These are phyloP conservation scores for Trachemys scripta DNA, from an alignment of 2,113 vertebrate genomes.

Conservation along the genomic window DNA sequence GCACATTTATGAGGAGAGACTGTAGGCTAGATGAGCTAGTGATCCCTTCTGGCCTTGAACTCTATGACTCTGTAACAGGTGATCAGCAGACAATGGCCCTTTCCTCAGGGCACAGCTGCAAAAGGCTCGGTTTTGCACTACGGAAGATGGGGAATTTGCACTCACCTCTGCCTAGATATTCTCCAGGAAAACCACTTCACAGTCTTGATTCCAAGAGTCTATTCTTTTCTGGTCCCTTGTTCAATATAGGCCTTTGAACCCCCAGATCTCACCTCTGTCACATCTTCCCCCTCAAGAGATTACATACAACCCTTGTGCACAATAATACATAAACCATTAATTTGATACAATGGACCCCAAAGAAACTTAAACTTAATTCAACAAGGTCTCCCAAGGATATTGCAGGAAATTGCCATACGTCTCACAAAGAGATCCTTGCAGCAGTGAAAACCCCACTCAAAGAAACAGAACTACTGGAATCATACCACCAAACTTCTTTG, in stretches of 20 bases:
- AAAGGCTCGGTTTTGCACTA: not conserved
- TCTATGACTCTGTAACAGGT: not conserved
- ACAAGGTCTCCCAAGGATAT: not conserved
- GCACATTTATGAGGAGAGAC: not conserved
- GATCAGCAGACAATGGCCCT: not conserved
- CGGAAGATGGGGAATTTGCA: not conserved
- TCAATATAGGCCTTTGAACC: not conserved
- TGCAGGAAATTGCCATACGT: not conserved
- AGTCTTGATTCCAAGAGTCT: not conserved
- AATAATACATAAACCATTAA: not conserved
- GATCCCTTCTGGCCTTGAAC: not conserved
- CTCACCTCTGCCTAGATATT: not conserved
- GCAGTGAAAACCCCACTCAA: not conserved
- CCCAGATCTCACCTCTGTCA: not conserved
- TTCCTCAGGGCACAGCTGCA: not conserved
- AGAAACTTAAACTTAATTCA: not conserved
- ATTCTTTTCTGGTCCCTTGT: not conserved
- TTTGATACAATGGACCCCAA: not conserved
- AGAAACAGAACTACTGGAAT: not conserved
- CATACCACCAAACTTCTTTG: not conserved
- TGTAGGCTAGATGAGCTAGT: not conserved
- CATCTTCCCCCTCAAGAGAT: not conserved
- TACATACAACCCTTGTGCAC: not conserved
- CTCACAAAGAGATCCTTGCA: not conserved
- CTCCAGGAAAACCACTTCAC: not conserved